Evolutionary conservation across 2,797 vertebrate genomes (phyloP).

Genomic region (Tenualosa thibaudeaui): DNA sequence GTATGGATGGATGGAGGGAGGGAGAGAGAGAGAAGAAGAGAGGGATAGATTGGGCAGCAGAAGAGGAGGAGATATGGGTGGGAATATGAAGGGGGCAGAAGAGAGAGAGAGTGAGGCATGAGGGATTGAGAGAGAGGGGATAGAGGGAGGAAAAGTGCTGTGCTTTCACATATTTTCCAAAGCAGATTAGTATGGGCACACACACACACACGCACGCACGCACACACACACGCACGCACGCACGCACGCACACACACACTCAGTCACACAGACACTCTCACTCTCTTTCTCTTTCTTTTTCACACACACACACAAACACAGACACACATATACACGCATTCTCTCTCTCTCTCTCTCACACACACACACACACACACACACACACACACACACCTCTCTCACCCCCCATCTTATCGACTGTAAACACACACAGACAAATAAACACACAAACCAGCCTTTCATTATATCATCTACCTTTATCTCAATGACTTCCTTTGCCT

Average conservation of each 20-base stretch:
- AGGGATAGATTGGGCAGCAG: background rate
- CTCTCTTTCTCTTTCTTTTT: too few species aligned
- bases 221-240: background rate
- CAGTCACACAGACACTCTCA: too few species aligned
- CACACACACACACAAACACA: too few species aligned
- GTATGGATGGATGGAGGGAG: background rate
- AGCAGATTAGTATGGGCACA: constrained; percentile 58
- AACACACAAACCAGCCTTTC: too few species aligned
- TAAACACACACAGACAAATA: too few species aligned
- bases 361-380: too few species aligned
- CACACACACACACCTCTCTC: too few species aligned
- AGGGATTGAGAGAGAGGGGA: background rate
- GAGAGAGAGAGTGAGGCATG: constrained; percentile 6
- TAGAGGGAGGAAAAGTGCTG: constrained; percentile 28
- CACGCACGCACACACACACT: constrained; percentile 14
- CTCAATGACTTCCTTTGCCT: too few species aligned
- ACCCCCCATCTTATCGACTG: too few species aligned
- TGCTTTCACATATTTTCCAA: constrained; percentile 60
- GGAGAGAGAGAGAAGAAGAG: background rate
- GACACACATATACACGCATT: too few species aligned
- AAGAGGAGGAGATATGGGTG: background rate
- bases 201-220: background rate
- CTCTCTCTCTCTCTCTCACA: too few species aligned
- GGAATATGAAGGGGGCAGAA: background rate
- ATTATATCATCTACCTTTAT: too few species aligned